Evolutionary conservation across 2,113 vertebrate genomes (phyloP), one percentile per base, ranked within the genome.

Genomic region (Nothocercus nigrocapillus): DNA sequence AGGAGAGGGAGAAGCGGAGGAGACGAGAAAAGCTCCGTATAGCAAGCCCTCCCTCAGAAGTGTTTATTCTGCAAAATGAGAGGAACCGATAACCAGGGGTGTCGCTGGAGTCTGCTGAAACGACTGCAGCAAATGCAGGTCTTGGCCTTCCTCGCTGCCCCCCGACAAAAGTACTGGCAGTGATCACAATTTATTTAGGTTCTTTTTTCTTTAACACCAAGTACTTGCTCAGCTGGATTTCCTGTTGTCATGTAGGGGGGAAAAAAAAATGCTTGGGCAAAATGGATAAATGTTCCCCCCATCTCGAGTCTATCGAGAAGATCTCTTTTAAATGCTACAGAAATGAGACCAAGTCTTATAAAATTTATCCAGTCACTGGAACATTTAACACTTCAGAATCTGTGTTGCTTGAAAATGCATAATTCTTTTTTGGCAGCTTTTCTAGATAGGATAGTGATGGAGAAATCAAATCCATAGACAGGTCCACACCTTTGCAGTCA

Each of bases 61-160:
- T 80, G 56, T 97, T 97, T 97, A 96, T 95, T 98, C 51, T 88
- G 89, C 1, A 45, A 95, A 80, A 82, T 79, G 83, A 97, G 82
- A 95, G 93, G 74, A 94, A 85, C 78, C 5, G 4, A 90, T 66
- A 72, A 21, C 66, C 80, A 44, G 45, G 44, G 88, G 73, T 86
- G 89, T 70, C 82, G 93, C 85, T 90, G 72, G 73, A 63, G 58
- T 77, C 89, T 76, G 80, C 95, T 63, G 86, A 95, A 96, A 94
- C 91, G 87, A 54, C 94, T 96, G 92, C 67, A 93, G 72, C 79
- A 97, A 97, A 94, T 25, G 58, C 82, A 84, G 47, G 45, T 61
- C 94, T 80, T 93, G 44, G 40, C 66, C 77, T 93, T 25, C 85
- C 42, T 27, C 21, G 40, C 32, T 30, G 56, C 51, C 76, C 34